Conservation (phyloP, 2,888 invertebrate species). For the Acronicta leporina region DNA sequence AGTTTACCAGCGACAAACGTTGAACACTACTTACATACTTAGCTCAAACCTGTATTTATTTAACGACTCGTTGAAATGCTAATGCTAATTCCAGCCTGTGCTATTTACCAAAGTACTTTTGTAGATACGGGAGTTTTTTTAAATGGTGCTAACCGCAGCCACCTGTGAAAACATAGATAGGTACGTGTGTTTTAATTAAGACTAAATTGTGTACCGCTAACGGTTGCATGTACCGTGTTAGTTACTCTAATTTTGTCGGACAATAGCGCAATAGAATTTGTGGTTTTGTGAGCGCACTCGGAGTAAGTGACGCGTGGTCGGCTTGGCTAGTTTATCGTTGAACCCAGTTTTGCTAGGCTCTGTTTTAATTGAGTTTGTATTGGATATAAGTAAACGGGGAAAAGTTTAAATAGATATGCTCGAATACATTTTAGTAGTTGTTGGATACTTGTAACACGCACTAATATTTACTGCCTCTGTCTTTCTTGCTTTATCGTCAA, state of each 20-base stretch:
- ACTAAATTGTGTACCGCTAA: slow-evolving; percentile 52
- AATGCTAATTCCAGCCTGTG: slow-evolving; percentile 21
- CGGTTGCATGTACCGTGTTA: slow-evolving; percentile 35
- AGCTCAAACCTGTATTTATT: slow-evolving; percentile 16
- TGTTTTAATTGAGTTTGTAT: slow-evolving; percentile 9
- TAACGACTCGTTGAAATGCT: slow-evolving; percentile 21
- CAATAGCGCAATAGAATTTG: slow-evolving; percentile 36
- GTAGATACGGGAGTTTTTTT: not conserved
- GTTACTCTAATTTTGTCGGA: slow-evolving; percentile 40
- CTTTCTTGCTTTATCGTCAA: too few relatives aligned
- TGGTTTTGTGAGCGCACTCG: slow-evolving; percentile 32
- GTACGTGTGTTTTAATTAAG: slow-evolving; percentile 60
- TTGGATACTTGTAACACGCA: too few relatives aligned
- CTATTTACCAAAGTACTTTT: slow-evolving; percentile 30
- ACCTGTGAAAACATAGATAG: slow-evolving; percentile 53
- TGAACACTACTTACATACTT: not conserved
- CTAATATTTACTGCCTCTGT: too few relatives aligned
- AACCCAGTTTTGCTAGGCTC: slow-evolving; percentile 12
- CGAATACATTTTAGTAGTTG: too few relatives aligned
- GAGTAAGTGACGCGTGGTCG: slow-evolving; percentile 19
- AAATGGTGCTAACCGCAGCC: slow-evolving; percentile 15
- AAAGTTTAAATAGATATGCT: too few relatives aligned
- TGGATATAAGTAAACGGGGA: not conserved
- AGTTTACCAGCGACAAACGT: not conserved
- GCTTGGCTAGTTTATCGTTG: slow-evolving; percentile 17